Evolutionary conservation across 2,113 vertebrate species (phyloP).

Genomic region (Atrichornis clamosus): DNA sequence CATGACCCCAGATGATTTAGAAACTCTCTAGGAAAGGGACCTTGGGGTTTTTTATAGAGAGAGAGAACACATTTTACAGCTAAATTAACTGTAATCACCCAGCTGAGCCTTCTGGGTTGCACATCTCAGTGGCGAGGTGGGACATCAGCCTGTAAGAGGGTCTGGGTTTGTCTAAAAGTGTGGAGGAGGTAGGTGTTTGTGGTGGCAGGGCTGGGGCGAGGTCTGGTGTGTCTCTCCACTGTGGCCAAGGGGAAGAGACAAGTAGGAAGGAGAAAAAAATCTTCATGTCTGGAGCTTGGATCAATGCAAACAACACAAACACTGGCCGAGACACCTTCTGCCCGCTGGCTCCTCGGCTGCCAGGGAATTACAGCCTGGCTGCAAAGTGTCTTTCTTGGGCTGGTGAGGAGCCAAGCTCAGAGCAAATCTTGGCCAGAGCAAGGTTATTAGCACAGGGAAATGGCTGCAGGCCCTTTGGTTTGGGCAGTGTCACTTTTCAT

Average conservation of each 20-base stretch:
- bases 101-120: not conserved
- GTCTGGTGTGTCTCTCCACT: fast-evolving
- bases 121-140: fast-evolving
- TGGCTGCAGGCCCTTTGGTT: not conserved
- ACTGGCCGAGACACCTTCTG: not conserved
- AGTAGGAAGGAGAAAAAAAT: not conserved
- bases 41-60: not conserved
- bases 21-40: not conserved
- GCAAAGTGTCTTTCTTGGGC: not conserved
- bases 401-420: not conserved
- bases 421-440: not conserved
- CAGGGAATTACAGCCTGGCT: not conserved
- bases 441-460: not conserved
- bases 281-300: not conserved
- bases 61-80: not conserved
- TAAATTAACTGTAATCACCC: not conserved
- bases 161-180: not conserved
- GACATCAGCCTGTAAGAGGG: not conserved
- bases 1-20: not conserved
- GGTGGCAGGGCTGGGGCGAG: not conserved
- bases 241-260: not conserved
- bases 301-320: not conserved
- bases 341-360: not conserved
- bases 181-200: not conserved
- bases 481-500: not conserved